These are phyloP conservation scores for Hippocampus abdominalis DNA, from an alignment of 2,113 vertebrate species.

Conservation along the genomic window DNA sequence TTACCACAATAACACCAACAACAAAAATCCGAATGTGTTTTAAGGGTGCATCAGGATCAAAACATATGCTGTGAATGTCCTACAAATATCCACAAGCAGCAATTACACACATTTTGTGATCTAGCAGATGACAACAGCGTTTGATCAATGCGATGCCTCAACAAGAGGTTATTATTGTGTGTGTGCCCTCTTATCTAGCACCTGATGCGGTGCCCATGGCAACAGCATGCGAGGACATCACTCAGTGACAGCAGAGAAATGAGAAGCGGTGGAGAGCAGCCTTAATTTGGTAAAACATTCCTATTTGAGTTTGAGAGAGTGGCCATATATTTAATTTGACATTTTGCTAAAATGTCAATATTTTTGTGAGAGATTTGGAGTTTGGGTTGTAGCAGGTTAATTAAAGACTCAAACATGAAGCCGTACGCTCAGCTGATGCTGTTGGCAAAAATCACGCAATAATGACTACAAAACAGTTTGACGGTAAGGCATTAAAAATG, in stretches of 20 bases:
- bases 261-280: not conserved
- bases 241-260: constrained; percentile 16
- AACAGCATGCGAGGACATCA: constrained; percentile 48
- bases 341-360: too few species aligned
- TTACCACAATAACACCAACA: not conserved
- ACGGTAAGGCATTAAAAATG: not conserved
- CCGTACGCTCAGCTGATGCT: too few species aligned
- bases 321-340: too few species aligned
- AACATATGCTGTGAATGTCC: constrained; percentile 11
- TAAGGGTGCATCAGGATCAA: not conserved
- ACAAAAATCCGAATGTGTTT: not conserved
- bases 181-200: constrained; percentile 62
- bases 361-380: too few species aligned
- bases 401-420: too few species aligned
- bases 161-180: constrained; percentile 66
- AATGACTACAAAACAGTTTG: not conserved
- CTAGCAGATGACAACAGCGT: constrained; percentile 42
- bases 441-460: too few species aligned
- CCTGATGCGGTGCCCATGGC: constrained; percentile 67
- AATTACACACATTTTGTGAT: constrained; percentile 53
- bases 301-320: too few species aligned
- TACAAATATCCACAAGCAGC: constrained; percentile 39
- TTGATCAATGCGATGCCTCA: constrained; percentile 63
- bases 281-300: not conserved
- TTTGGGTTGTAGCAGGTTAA: too few species aligned